phyloP scores from a whole-genome alignment of 2,113 vertebrate species.

The Pedionomus torquatus region DNA sequence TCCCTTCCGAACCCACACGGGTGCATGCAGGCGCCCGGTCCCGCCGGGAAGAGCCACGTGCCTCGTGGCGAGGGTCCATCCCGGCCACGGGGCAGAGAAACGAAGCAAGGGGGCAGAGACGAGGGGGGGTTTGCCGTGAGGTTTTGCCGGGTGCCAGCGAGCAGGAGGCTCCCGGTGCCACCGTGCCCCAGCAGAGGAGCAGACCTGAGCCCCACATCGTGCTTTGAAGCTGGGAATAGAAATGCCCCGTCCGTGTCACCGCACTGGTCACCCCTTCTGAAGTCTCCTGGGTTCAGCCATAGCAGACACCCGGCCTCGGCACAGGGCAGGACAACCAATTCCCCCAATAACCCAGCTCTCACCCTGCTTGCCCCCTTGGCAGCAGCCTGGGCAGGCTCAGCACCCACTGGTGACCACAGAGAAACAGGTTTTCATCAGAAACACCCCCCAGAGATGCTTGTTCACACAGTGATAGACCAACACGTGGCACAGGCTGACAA shows the following conservation, averaged over 20 bases:
- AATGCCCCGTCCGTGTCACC: accelerated
- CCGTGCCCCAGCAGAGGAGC: accelerated
- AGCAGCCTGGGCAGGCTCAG: background rate
- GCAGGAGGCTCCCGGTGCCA: accelerated
- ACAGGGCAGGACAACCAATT: accelerated
- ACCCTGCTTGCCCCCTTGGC: accelerated
- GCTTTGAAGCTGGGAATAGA: background rate
- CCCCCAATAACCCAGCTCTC: accelerated
- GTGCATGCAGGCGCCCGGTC: background rate
- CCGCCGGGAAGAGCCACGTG: accelerated
- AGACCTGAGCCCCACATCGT: accelerated
- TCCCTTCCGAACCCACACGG: background rate
- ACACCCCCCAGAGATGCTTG: accelerated
- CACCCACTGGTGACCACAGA: accelerated
- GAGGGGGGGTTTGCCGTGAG: accelerated
- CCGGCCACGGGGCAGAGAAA: accelerated
- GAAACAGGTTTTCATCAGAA: background rate
- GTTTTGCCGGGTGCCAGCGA: accelerated
- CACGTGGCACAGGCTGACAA: accelerated
- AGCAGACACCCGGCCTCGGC: background rate
- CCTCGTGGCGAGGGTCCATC: accelerated
- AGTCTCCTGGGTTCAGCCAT: accelerated
- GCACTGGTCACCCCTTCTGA: accelerated
- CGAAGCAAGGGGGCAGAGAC: accelerated
- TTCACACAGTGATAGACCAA: accelerated